These are phyloP conservation scores for Entomobrya proxima DNA, from an alignment of 2,888 invertebrate species.

Conservation along the genomic window DNA sequence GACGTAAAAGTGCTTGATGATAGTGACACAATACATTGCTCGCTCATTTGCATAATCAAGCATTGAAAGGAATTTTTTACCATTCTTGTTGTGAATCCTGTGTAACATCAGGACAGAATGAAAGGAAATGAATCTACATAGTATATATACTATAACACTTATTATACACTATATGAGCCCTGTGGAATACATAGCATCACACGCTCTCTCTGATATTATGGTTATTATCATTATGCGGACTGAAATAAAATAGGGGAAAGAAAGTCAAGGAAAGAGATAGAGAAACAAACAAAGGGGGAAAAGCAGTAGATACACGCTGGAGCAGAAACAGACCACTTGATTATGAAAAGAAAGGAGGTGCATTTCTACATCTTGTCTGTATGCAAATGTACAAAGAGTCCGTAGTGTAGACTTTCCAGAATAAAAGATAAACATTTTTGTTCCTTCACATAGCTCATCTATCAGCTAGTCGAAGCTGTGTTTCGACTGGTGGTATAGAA, in stretches of 20 bases:
- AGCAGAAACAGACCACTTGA: slow-evolving; percentile 2
- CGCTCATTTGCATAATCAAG: slow-evolving; percentile 66
- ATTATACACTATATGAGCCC: background rate
- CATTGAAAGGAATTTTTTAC: too few relatives aligned
- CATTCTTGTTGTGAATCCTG: too few relatives aligned
- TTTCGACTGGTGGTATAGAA: background rate
- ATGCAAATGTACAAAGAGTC: background rate
- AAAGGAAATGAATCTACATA: background rate
- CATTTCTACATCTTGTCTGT: slow-evolving; percentile 14
- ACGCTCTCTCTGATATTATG: background rate
- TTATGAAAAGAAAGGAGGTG: slow-evolving; percentile 19
- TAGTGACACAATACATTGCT: slow-evolving; percentile 34
- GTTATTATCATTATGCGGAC: slow-evolving; percentile 15
- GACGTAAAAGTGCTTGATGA: background rate
- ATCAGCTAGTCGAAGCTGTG: too few relatives aligned
- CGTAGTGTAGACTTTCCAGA: background rate
- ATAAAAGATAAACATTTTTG: slow-evolving; percentile 16
- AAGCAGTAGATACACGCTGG: background rate
- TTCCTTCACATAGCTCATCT: background rate
- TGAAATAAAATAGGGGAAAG: background rate
- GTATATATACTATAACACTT: background rate
- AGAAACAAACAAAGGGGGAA: background rate
- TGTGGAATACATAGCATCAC: background rate
- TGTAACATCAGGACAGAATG: slow-evolving; percentile 29
- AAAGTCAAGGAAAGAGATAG: background rate